phyloP scores from a whole-genome alignment of 2,888 invertebrate genomes.

The Hipparchia semele region DNA sequence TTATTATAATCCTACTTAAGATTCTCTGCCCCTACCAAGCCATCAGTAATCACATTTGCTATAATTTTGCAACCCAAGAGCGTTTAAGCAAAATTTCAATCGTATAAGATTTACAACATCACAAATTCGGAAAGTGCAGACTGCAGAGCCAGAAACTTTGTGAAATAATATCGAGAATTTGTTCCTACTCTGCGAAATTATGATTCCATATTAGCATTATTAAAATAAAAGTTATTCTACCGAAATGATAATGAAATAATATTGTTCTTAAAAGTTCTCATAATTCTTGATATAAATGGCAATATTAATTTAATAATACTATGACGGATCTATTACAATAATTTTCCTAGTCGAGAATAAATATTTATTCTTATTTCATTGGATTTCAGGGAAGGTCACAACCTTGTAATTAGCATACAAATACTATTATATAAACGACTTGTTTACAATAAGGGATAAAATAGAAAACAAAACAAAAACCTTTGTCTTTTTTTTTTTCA shows the following conservation, averaged over 20 bases:
- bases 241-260: no score
- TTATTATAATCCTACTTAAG: no score
- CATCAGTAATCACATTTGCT: background rate
- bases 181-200: constrained; percentile 3
- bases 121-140: background rate
- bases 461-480: background rate
- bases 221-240: no score
- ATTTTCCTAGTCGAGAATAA: background rate
- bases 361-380: constrained; percentile 4
- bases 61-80: background rate
- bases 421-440: background rate
- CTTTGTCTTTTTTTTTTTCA: background rate
- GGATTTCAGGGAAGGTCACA: background rate
- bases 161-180: constrained; percentile 5
- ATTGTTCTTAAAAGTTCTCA: no score
- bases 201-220: background rate
- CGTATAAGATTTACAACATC: constrained; percentile 2
- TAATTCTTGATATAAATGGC: background rate
- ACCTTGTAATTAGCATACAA: constrained; percentile 1
- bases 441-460: background rate
- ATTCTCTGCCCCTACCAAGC: background rate
- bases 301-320: background rate
- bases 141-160: constrained; percentile 3
- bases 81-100: constrained; percentile 3
- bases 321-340: background rate